A percentile compares a stretch with the other conserved stretches of the same genome.
Evolutionary conservation across 1,140 invertebrate species (phyloP).

Genomic region (Bombyx mandarina): DNA sequence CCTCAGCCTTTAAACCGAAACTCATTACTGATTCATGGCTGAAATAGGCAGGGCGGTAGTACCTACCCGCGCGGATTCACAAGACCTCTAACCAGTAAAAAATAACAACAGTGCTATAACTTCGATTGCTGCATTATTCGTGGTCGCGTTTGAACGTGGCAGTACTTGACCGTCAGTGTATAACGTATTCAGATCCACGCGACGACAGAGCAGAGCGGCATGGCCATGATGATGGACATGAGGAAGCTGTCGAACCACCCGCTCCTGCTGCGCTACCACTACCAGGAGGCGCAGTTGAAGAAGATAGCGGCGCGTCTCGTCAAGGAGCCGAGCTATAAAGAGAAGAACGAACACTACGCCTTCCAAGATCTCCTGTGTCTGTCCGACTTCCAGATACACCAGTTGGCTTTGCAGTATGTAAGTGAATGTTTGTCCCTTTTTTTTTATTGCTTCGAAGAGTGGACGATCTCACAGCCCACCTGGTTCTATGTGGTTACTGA

Average conservation of each 20-base stretch:
- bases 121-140: no score
- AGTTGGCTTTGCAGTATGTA: conserved; percentile 77
- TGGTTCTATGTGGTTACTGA: no score
- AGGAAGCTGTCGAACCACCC: conserved; percentile 93
- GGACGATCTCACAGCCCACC: no score
- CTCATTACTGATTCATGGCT: no score
- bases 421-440: no score
- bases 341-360: conserved; percentile 86
- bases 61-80: no score
- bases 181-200: conserved; percentile 49
- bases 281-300: conserved; percentile 78
- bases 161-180: not conserved
- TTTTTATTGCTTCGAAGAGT: no score
- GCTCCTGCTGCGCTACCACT: conserved; percentile 84
- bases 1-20: no score
- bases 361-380: conserved; percentile 89
- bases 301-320: conserved; percentile 84
- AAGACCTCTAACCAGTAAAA: no score
- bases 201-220: conserved; percentile 74
- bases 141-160: no score
- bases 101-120: no score
- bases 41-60: no score
- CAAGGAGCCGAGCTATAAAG: conserved; percentile 79
- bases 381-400: conserved; percentile 94
- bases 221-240: conserved; percentile 90